These are phyloP conservation scores for Silurus lanzhouensis DNA, from an alignment of 2,797 vertebrate species.

Conservation along the genomic window DNA sequence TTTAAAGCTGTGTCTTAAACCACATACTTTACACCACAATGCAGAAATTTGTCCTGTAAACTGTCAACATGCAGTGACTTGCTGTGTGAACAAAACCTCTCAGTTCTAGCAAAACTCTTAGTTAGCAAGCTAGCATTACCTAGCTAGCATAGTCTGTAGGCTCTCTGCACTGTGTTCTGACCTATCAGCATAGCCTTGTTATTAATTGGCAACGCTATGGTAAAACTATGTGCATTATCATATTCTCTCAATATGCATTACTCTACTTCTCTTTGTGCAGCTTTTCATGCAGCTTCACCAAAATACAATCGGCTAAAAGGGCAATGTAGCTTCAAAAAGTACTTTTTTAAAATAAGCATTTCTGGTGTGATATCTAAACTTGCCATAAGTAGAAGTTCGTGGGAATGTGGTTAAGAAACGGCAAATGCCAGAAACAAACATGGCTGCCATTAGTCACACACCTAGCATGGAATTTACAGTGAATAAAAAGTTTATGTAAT, in stretches of 20 bases:
- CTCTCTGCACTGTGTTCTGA: not conserved
- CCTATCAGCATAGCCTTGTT: not conserved
- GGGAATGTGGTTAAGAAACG: too few relatives aligned
- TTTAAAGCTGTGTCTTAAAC: not conserved
- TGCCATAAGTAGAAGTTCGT: too few relatives aligned
- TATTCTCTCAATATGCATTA: not conserved
- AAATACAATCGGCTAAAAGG: not conserved
- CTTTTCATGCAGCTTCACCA: not conserved
- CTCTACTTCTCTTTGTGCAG: not conserved
- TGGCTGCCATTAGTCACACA: too few relatives aligned
- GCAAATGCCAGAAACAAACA: too few relatives aligned
- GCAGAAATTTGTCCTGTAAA: not conserved
- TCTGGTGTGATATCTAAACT: too few relatives aligned
- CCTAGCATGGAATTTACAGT: too few relatives aligned
- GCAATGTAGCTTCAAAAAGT: too few relatives aligned
- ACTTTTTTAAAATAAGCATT: too few relatives aligned
- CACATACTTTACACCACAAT: not conserved
- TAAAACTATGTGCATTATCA: not conserved
- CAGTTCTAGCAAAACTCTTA: not conserved
- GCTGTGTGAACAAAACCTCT: not conserved
- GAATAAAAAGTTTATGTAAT: too few relatives aligned
- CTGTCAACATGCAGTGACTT: not conserved
- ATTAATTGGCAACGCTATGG: not conserved
- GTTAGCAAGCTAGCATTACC: not conserved
- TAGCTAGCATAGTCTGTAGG: not conserved